Evolutionary conservation across 2,113 vertebrate species (phyloP), one percentile per base, ranked within the genome.

Genomic region (Phrynosoma blainvillii): DNA sequence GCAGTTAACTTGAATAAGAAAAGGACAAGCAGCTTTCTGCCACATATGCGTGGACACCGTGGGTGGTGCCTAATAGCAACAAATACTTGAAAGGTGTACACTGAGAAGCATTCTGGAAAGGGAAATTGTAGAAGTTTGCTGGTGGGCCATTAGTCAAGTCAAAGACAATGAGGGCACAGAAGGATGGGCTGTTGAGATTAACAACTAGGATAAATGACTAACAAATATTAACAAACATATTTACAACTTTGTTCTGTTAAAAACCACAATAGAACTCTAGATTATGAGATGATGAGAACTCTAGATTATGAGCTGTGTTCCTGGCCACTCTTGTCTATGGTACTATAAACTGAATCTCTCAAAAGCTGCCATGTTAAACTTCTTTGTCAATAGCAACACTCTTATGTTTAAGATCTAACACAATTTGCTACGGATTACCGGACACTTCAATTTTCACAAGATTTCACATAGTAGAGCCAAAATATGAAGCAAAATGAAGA

Each of bases 401-500:
- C 18, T 82, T 87, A 32, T 12, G 47, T 78, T 82, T 23, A 87
- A 11, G 16, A 2, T 84, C 14, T 6, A 18, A 5, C 2, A 74
- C 5, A 9, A 12, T 73, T 83, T 79, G 2, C 56, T 74, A 20
- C 0, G 47, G 0, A 1, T 54, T 81, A 1, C 59, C 54, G 66
- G 87, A 84, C n/a, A 68, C 78, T 80, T 10, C 90, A 83, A 13
- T 21, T 56, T 84, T 54, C 32, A 52, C 78, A 73, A 54, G 36
- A 87, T 84, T 66, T 79, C 59, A 14, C 30, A 14, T 86, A 84
- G 25, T 89, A 75, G 74, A 32, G 25, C 75, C 54, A 1, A 30
- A 32, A 42, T n/a, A 84, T 42, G 20, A 77, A 81, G 82, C 88
- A 89, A 87, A 88, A 86, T 54, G 77, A 75, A 16, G 30, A 84